These are phyloP conservation scores for Epinotia ramella DNA, from an alignment of 2,888 invertebrate genomes.

Conservation along the genomic window DNA sequence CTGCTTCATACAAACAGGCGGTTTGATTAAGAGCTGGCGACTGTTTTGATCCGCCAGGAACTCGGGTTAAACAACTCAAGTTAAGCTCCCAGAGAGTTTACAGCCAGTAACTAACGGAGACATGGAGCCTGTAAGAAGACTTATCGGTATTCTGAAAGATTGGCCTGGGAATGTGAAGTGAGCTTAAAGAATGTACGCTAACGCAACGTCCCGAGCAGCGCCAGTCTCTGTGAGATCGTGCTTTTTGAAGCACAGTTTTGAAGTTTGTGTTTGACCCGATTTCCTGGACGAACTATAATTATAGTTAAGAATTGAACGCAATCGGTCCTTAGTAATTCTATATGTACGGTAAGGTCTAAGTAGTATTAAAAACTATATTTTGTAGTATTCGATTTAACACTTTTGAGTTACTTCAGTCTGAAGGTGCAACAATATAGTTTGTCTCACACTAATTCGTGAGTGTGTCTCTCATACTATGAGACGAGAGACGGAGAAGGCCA, in stretches of 20 bases:
- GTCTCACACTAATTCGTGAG: neutral
- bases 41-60: constrained; percentile 4
- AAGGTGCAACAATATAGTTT: neutral
- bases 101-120: neutral
- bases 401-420: neutral
- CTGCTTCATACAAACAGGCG: neutral
- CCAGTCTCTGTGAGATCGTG: constrained; percentile 3
- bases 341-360: neutral
- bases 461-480: neutral
- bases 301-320: neutral
- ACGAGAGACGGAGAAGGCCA: neutral
- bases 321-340: neutral
- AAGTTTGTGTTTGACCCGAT: neutral
- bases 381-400: neutral
- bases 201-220: neutral
- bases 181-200: neutral
- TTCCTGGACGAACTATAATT: neutral
- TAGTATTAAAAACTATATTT: neutral
- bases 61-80: neutral
- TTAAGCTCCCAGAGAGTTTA: neutral
- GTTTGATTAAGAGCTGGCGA: constrained; percentile 7
- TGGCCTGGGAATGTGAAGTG: neutral
- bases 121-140: neutral
- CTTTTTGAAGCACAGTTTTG: neutral
- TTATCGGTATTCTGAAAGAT: neutral